Percentiles rank a stretch among this genome's conserved stretches.
Evolutionary conservation across 2,888 invertebrate genomes (phyloP).

Genomic region (Orchesella flavescens): DNA sequence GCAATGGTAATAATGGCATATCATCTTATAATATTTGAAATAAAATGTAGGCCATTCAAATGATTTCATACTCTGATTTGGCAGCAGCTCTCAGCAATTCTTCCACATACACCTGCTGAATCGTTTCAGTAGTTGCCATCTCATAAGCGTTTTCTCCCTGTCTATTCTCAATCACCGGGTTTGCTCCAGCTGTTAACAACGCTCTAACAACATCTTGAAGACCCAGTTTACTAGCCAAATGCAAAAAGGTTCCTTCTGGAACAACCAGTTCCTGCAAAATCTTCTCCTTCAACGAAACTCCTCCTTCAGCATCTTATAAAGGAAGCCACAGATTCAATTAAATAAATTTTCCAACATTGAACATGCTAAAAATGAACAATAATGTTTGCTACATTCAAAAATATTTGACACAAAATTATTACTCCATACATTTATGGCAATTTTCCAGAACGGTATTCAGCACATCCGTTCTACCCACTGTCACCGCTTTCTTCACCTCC

Average conservation of each 20-base stretch:
- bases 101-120: slow-evolving; percentile 78
- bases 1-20: not conserved
- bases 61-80: slow-evolving; percentile 77
- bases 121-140: slow-evolving; percentile 75
- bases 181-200: slow-evolving; percentile 78
- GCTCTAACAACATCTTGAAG: slow-evolving; percentile 77
- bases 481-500: slow-evolving; percentile 77
- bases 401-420: not conserved
- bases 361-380: too few species aligned
- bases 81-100: slow-evolving; percentile 79
- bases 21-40: too few species aligned
- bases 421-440: slow-evolving; percentile 75
- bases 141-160: slow-evolving; percentile 78
- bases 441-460: slow-evolving; percentile 77
- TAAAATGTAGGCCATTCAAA: too few species aligned
- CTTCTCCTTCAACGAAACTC: slow-evolving; percentile 74
- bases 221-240: slow-evolving; percentile 77
- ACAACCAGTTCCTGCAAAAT: slow-evolving; percentile 76
- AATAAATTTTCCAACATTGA: too few species aligned
- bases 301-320: slow-evolving; percentile 74
- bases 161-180: slow-evolving; percentile 78
- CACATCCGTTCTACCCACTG: slow-evolving; percentile 78
- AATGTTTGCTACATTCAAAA: not conserved
- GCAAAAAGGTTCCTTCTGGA: slow-evolving; percentile 77
- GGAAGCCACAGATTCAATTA: slow-evolving; percentile 3